Evolutionary conservation across 2,888 invertebrate species (phyloP).

Genomic region (Ypsolopha sequella): DNA sequence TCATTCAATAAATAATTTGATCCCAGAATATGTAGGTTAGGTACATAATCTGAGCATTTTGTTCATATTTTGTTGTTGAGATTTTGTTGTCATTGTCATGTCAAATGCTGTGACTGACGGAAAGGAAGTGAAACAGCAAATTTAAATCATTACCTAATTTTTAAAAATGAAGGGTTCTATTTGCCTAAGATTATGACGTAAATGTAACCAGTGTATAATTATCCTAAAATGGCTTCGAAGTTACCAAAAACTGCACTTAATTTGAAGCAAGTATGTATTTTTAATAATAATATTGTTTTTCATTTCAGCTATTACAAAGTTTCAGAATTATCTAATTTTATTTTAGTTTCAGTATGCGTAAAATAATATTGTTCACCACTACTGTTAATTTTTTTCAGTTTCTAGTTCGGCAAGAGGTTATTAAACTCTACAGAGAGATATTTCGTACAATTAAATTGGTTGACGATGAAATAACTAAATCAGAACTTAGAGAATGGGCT

Average conservation of each 20-base stretch:
- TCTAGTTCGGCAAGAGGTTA: conserved; percentile 81
- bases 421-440: conserved; percentile 81
- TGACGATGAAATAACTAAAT: conserved; percentile 72
- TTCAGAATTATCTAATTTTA: too few species aligned
- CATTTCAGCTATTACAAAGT: too few species aligned
- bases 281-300: conserved; percentile 49
- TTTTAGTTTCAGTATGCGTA: too few species aligned
- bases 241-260: conserved; percentile 60
- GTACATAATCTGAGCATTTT: too few species aligned
- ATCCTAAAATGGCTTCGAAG: conserved; percentile 37
- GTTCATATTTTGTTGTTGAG: too few species aligned
- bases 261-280: conserved; percentile 72
- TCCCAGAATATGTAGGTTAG: too few species aligned
- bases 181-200: background rate
- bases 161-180: background rate
- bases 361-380: too few species aligned
- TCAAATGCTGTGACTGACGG: too few species aligned
- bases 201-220: background rate
- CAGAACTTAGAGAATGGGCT: conserved; percentile 80
- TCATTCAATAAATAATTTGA: too few species aligned
- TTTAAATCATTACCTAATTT: too few species aligned
- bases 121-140: too few species aligned
- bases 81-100: too few species aligned
- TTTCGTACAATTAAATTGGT: conserved; percentile 76
- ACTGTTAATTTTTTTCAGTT: conserved; percentile 71